Conservation (phyloP, 2,797 vertebrate species). For the Enteromius fasciolatus region DNA sequence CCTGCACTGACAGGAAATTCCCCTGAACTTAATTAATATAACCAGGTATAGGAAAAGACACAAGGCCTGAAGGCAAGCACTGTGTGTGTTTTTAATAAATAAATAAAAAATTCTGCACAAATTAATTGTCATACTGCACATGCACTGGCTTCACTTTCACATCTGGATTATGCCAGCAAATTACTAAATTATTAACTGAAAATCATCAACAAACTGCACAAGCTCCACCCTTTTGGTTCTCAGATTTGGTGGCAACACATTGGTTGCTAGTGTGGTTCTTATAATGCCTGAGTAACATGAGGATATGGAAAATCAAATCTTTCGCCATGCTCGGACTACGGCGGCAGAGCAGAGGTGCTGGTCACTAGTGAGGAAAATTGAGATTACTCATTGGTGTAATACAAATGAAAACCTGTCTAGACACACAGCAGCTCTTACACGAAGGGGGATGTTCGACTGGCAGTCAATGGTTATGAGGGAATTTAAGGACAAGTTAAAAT, state of each 20-base stretch:
- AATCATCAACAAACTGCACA: background rate
- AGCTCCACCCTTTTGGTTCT: background rate
- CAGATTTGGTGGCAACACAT: background rate
- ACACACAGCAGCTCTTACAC: background rate
- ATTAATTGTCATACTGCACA: background rate
- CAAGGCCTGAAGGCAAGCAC: background rate
- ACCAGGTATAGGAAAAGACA: background rate
- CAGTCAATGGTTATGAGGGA: background rate
- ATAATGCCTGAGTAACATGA: constrained; percentile 11
- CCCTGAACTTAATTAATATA: constrained; percentile 16
- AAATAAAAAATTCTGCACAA: background rate
- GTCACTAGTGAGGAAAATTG: constrained; percentile 23
- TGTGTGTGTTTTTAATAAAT: constrained; percentile 3
- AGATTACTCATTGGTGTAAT: constrained; percentile 25
- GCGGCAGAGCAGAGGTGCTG: background rate
- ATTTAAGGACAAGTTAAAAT: background rate
- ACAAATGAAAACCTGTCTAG: constrained; percentile 34
- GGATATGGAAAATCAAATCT: constrained; percentile 9
- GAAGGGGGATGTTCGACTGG: background rate
- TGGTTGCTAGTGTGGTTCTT: background rate
- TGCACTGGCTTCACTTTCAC: background rate
- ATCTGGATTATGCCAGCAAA: background rate
- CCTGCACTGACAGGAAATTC: constrained; percentile 22
- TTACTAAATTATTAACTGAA: background rate
- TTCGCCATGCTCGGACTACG: background rate